phyloP scores from a whole-genome alignment of 2,888 invertebrate genomes.

The Diplazon laetatorius region DNA sequence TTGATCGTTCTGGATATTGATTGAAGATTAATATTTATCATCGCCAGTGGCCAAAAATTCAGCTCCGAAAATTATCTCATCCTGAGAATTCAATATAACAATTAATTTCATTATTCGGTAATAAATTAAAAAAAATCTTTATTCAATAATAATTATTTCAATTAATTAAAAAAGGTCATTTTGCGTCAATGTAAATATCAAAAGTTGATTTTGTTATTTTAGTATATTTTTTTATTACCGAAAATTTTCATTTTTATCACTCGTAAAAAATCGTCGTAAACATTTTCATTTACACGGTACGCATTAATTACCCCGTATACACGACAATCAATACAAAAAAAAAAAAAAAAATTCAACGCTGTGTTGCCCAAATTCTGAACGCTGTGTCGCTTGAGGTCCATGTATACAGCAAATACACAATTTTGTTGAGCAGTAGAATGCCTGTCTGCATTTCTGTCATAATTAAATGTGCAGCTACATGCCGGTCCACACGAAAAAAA shows the following conservation, averaged over 20 bases:
- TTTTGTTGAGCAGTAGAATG: slow-evolving; percentile 78
- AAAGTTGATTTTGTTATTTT: background rate
- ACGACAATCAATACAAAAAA: slow-evolving; percentile 18
- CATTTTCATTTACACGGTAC: slow-evolving; percentile 12
- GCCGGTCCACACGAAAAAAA: slow-evolving; percentile 37
- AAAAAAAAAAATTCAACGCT: slow-evolving; percentile 68
- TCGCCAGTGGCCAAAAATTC: too few species aligned
- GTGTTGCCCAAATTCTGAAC: slow-evolving; percentile 76
- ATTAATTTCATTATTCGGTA: too few species aligned
- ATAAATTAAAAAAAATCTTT: too few species aligned
- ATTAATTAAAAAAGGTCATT: background rate
- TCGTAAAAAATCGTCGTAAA: slow-evolving; percentile 1
- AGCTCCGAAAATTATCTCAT: background rate
- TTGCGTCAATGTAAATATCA: background rate
- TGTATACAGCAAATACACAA: slow-evolving; percentile 75
- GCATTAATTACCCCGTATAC: slow-evolving; percentile 40
- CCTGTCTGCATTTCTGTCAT: slow-evolving; percentile 73
- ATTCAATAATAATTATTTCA: too few species aligned
- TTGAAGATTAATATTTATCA: too few species aligned
- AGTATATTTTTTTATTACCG: background rate
- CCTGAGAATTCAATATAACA: too few species aligned
- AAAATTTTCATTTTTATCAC: slow-evolving; percentile 8
- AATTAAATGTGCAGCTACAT: slow-evolving; percentile 61
- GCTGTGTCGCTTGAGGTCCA: slow-evolving; percentile 80
- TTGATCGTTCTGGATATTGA: too few species aligned